Evolutionary conservation across 1,140 invertebrate genomes (phyloP), one percentile per base, ranked within the genome.

Genomic region (Drosophila pandora): DNA sequence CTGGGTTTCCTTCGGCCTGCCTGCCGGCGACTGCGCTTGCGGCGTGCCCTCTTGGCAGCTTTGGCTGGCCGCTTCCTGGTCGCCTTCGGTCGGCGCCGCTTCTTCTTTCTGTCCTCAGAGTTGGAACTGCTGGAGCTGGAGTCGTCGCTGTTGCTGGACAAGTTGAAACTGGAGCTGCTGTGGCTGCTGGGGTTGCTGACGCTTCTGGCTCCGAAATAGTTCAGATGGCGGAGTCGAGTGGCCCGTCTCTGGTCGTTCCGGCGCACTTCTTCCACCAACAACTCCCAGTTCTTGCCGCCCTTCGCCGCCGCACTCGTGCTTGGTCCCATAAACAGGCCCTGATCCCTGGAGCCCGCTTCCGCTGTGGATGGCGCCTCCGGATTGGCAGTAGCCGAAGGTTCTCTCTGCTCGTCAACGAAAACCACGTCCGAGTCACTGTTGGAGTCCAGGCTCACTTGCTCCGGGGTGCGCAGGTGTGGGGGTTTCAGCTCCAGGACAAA

Each of bases 341-440:
- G 61, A 32, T 62, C 64, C 4, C 32, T 61, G 10, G 34, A 10
- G 8, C 61, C 41, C 8, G 30, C 21, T 1, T 22, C 43, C 43
- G 43, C 9, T 10, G 43, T 21, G 17, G 43, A 8, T 9, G 17
- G 56, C 45, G 32, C 48, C 6, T 49, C 45, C 0, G 47, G 30
- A 23, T 39, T 43, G 25, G 17, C 37, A 8, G 52, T 21, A 23
- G 43, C 21, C 1, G 37, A n/a, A 23, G 37, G 52, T 0, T 78
- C 48, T 9, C 59, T 59, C 12, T 87, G 65, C 30, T 91, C 90
- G 12, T 88, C 70, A 1, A 94, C 92, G 41, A 94, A 92, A 2
- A 94, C 92, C 3, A 94, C 93, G 80, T 94, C 94, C 48, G 93
- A 94, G 64, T 94, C 94, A 2, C 93, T 93, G 17, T 93, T 93